These are phyloP conservation scores for Engystomops pustulosus DNA, from an alignment of 2,113 vertebrate genomes.

Conservation along the genomic window DNA sequence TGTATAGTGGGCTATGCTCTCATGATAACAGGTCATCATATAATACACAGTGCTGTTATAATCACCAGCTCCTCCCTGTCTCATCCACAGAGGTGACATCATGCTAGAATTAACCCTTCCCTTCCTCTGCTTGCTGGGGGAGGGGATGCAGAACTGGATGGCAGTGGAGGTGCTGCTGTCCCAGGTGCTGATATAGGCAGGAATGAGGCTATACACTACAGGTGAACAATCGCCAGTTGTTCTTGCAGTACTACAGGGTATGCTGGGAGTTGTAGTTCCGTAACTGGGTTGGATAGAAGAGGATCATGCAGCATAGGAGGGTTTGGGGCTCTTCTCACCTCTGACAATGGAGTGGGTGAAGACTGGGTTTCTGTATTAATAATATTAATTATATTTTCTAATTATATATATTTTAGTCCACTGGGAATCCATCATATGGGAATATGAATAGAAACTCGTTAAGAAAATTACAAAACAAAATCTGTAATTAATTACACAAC, in stretches of 20 bases:
- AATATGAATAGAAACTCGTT: no score
- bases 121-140: background rate
- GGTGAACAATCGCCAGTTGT: background rate
- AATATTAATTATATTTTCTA: no score
- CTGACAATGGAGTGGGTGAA: no score
- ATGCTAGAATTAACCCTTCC: background rate
- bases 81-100: background rate
- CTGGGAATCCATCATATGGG: no score
- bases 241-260: no score
- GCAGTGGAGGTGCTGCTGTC: slow-evolving; percentile 73
- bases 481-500: no score
- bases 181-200: slow-evolving; percentile 69
- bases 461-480: no score
- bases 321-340: no score
- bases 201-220: background rate
- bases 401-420: no score
- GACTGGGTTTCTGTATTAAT: no score
- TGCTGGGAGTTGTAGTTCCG: background rate
- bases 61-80: background rate
- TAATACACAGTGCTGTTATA: background rate
- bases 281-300: background rate
- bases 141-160: no score
- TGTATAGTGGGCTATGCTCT: slow-evolving; percentile 1
- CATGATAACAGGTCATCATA: slow-evolving; percentile 2
- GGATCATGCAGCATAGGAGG: no score